phyloP scores from a whole-genome alignment of 2,113 vertebrate species.

The Acanthisitta chloris region DNA sequence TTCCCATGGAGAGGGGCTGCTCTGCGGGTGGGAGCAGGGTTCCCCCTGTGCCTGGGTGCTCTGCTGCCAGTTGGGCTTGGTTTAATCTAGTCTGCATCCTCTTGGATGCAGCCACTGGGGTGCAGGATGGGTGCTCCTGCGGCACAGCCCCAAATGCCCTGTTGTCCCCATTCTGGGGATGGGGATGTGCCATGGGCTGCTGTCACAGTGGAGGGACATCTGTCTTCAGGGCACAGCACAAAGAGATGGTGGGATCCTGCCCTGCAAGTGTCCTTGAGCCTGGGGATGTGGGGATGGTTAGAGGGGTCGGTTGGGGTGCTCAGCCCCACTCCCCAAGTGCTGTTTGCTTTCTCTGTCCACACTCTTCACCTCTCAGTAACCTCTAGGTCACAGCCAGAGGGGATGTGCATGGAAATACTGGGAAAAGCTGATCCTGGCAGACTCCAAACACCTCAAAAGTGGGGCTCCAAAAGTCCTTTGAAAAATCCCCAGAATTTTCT shows the following conservation, averaged over 20 bases:
- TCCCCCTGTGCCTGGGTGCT: accelerated
- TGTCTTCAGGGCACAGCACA: accelerated
- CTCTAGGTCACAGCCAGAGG: background rate
- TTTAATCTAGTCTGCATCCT: accelerated
- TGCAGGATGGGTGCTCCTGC: background rate
- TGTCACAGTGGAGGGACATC: background rate
- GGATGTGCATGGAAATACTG: background rate
- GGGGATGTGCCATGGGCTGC: background rate
- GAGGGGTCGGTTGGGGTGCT: background rate
- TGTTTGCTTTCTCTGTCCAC: background rate
- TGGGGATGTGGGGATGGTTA: background rate
- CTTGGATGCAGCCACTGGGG: accelerated
- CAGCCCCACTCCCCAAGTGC: background rate
- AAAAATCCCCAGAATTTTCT: background rate
- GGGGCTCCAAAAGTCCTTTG: background rate
- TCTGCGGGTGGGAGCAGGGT: background rate
- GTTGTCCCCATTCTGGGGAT: accelerated
- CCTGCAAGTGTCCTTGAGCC: background rate
- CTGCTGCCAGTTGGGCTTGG: background rate
- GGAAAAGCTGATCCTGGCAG: background rate
- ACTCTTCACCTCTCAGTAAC: accelerated
- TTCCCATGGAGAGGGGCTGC: background rate
- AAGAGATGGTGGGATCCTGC: background rate
- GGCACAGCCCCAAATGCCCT: background rate
- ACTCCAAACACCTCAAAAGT: background rate